A percentile compares a stretch with the other conserved stretches of the same genome.
phyloP scores from a whole-genome alignment of 2,888 invertebrate species.

The Odontothrips loti region DNA sequence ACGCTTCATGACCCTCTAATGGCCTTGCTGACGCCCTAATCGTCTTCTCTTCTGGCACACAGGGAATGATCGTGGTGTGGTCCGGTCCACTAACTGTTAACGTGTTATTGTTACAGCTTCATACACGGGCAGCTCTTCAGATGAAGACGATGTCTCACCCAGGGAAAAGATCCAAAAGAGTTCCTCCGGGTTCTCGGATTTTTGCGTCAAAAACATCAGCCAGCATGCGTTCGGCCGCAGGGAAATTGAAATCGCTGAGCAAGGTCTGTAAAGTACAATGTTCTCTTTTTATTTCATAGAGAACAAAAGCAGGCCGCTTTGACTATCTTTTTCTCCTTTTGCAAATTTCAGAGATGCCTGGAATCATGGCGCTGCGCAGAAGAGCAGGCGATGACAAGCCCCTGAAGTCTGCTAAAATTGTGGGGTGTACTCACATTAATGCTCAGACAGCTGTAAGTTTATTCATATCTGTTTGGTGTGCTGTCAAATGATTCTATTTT shows the following conservation, averaged over 20 bases:
- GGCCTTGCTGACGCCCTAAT: too few species aligned
- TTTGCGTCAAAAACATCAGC: constrained; percentile 90
- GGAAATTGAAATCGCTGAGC: constrained; percentile 97
- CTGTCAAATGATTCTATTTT: neutral
- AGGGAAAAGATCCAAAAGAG: constrained; percentile 89
- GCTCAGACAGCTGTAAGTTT: constrained; percentile 85
- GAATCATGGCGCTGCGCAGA: constrained; percentile 89
- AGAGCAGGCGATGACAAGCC: constrained; percentile 92
- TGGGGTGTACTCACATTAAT: constrained; percentile 97
- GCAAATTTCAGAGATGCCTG: constrained; percentile 85
- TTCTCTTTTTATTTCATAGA: constrained; percentile 27
- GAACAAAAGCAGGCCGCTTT: neutral
- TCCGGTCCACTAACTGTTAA: too few species aligned
- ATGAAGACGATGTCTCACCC: constrained; percentile 90
- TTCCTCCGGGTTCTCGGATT: constrained; percentile 77
- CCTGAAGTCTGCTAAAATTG: constrained; percentile 89
- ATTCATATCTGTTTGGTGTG: neutral
- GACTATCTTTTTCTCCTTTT: constrained; percentile 35
- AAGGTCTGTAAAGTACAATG: constrained; percentile 57
- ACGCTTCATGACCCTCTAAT: too few species aligned
- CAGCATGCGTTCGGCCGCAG: constrained; percentile 90
- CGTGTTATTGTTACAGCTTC: constrained; percentile 47
- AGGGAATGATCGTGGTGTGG: too few species aligned
- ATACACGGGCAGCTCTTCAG: constrained; percentile 82
- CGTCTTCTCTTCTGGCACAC: too few species aligned